Percentiles rank a stretch among this genome's conserved stretches.
phyloP scores from a whole-genome alignment of 2,113 vertebrate genomes.

The Calypte anna region DNA sequence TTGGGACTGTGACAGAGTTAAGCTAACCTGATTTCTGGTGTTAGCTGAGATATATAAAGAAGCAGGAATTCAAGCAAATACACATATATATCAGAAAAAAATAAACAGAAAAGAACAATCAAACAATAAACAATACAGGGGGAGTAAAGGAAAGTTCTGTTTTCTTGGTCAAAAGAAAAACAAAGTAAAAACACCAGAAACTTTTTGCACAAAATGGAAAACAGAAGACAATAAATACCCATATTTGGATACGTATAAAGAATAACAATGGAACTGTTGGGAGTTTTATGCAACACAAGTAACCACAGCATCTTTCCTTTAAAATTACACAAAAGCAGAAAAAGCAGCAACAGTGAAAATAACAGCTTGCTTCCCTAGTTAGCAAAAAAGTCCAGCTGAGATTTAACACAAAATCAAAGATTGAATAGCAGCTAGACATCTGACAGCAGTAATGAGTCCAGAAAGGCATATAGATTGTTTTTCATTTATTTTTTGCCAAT shows the following conservation, averaged over 20 bases:
- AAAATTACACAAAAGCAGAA: background rate
- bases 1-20: background rate
- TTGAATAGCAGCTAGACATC: background rate
- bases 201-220: background rate
- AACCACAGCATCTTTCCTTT: background rate
- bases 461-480: background rate
- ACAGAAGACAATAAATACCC: background rate
- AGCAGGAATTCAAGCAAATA: background rate
- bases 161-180: background rate
- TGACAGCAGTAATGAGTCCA: slow-evolving; percentile 9
- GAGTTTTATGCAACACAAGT: background rate
- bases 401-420: slow-evolving; percentile 25
- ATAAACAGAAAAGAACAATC: background rate
- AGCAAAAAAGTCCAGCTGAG: slow-evolving; percentile 14
- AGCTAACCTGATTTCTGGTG: background rate
- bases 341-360: background rate
- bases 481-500: background rate
- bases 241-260: background rate
- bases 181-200: background rate
- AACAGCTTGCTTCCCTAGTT: slow-evolving; percentile 9
- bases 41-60: background rate
- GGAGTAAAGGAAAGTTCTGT: background rate
- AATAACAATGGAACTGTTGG: background rate
- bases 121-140: background rate
- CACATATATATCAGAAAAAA: background rate